Evolutionary conservation across 1,140 invertebrate species (phyloP), one percentile per base, ranked within the genome.

Genomic region (Drosophila athabasca): DNA sequence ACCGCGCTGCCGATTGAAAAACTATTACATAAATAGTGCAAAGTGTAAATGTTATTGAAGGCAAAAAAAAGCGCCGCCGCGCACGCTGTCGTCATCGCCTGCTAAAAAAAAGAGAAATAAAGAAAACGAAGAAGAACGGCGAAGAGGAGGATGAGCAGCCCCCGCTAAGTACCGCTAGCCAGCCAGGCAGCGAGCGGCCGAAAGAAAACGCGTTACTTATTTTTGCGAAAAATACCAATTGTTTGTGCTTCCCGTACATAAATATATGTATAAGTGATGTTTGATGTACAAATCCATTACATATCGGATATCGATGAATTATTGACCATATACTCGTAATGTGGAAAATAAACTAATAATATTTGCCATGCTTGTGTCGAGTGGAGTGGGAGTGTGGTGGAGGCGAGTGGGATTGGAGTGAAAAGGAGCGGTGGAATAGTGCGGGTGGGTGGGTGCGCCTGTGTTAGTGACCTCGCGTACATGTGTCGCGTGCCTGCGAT

Each of bases 1-100:
- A 60, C 62, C 54, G 72, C 64, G 69, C 65, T 65, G 70, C 48
- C 64, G 62, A 71, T 87, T 74, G 82, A 87, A 87, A 81, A 87
- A 82, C 82, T 85, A 85, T 85, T 85, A 85, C 82, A 85, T 85
- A 85, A 85, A 85, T 85, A 78, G 82, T 87, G 79, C 82, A 87
- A 87, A 82, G 79, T 87, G 82, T 85, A 85, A 85, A 85, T 85
- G 81, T 85, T 85, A 87, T 85, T 85, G 82, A 85, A 85, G 76
- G 80, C 73, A 80, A 67, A 72, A 73, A 76, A 62, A 77, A 78
- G 50, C 74, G 70, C 50, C 64, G 80, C 73, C 75, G 79, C 72
- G 76, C 80, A 80, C 77, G 77, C 81, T 84, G 81, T 87, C 82
- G 82, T 85, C 82, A 85, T 85, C 82, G 76, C 81, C 76, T 77